Conservation (phyloP, 2,888 invertebrate species). For the Oxycera nigricornis region DNA sequence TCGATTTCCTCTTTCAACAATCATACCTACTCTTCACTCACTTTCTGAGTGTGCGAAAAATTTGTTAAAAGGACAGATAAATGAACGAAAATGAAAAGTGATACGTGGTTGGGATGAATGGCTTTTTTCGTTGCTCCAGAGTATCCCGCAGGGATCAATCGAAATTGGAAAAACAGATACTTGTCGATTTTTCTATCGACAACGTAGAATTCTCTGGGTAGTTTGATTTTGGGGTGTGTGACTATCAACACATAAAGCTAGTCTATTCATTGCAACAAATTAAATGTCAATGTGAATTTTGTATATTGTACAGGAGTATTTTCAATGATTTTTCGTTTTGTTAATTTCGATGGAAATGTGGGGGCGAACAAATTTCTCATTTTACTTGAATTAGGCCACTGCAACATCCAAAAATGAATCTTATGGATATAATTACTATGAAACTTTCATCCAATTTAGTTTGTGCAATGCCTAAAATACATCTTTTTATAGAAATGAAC, state of each 20-base stretch:
- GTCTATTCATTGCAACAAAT: slow-evolving; percentile 37
- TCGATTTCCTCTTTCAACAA: neutral
- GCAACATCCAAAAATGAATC: too few relatives aligned
- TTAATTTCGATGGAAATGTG: too few relatives aligned
- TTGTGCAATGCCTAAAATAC: too few relatives aligned
- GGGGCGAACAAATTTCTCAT: too few relatives aligned
- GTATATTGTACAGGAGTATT: too few relatives aligned
- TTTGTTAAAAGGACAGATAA: slow-evolving; percentile 6
- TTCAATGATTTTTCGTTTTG: too few relatives aligned
- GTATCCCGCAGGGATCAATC: slow-evolving; percentile 44
- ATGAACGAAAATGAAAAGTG: slow-evolving; percentile 15
- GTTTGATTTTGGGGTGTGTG: neutral
- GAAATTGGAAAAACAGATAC: slow-evolving; percentile 44
- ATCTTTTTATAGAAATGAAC: too few relatives aligned
- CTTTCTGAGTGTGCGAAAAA: slow-evolving; percentile 4
- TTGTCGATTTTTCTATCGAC: slow-evolving; percentile 26
- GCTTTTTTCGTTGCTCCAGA: neutral
- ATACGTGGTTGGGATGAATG: slow-evolving; percentile 10
- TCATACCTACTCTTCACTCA: neutral
- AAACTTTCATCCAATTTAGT: too few relatives aligned
- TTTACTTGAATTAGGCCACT: too few relatives aligned
- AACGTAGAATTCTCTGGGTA: slow-evolving; percentile 1
- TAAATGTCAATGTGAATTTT: slow-evolving; percentile 45
- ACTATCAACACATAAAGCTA: slow-evolving; percentile 11
- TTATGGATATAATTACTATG: too few relatives aligned